phyloP scores from a whole-genome alignment of 1,140 invertebrate species.

The Orchestia grillus region DNA sequence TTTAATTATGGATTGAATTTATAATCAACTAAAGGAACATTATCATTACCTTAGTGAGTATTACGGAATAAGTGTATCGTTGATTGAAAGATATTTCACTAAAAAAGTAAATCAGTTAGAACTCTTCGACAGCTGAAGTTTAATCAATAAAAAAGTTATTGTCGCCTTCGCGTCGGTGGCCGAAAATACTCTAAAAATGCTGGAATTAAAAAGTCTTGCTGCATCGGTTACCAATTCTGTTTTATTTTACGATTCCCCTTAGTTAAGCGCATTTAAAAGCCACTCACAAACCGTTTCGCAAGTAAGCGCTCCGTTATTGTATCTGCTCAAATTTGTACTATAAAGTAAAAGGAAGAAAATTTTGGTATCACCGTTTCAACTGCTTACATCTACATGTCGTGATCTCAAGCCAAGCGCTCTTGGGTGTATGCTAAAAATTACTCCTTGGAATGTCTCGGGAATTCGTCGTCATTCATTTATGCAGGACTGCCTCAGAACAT shows the following conservation, averaged over 20 bases:
- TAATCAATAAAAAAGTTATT: too few species aligned
- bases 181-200: too few species aligned
- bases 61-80: too few species aligned
- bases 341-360: not conserved
- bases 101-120: too few species aligned
- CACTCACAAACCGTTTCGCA: not conserved
- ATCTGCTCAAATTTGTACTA: not conserved
- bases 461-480: not conserved
- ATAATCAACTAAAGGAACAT: too few species aligned
- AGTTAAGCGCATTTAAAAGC: not conserved
- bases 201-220: not conserved
- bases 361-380: not conserved
- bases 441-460: not conserved
- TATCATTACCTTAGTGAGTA: too few species aligned
- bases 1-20: too few species aligned
- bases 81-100: too few species aligned
- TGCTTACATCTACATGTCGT: not conserved
- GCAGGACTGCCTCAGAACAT: not conserved
- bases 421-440: not conserved
- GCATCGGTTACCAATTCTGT: not conserved
- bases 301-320: not conserved
- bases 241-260: not conserved
- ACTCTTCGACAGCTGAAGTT: too few species aligned
- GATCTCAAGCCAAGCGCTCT: not conserved
- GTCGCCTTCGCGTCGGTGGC: too few species aligned